Conservation (phyloP, 2,113 vertebrate genomes). For the Oriolus oriolus region DNA sequence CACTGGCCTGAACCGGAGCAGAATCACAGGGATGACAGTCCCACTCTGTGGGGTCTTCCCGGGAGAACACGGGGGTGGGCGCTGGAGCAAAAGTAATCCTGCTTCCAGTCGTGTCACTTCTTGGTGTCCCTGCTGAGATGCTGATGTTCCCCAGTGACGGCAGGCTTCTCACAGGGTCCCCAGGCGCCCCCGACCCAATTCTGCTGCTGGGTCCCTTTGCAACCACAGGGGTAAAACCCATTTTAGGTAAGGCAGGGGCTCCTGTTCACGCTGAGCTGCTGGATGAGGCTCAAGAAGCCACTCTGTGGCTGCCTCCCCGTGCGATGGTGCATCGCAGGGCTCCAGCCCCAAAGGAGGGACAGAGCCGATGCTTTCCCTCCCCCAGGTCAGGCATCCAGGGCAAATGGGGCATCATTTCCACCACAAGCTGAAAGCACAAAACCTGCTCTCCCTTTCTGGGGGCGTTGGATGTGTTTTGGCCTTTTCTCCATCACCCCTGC, state of each 20-base stretch:
- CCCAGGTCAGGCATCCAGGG: background rate
- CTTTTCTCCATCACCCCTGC: fast-evolving
- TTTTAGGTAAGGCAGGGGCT: background rate
- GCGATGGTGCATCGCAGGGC: background rate
- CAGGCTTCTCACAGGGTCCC: background rate
- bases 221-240: background rate
- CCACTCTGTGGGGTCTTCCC: background rate
- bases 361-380: background rate
- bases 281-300: background rate
- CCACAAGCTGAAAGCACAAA: background rate
- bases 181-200: fast-evolving
- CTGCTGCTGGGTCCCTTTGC: background rate
- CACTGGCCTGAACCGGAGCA: fast-evolving
- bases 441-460: background rate
- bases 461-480: background rate
- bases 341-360: background rate
- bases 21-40: background rate
- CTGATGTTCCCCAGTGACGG: background rate
- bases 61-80: fast-evolving
- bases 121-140: background rate
- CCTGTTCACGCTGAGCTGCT: fast-evolving
- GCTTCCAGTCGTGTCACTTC: background rate
- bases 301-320: background rate
- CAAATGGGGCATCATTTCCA: background rate
- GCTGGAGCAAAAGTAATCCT: background rate